Conservation (phyloP, 2,113 vertebrate genomes). For the Etheostoma spectabile region DNA sequence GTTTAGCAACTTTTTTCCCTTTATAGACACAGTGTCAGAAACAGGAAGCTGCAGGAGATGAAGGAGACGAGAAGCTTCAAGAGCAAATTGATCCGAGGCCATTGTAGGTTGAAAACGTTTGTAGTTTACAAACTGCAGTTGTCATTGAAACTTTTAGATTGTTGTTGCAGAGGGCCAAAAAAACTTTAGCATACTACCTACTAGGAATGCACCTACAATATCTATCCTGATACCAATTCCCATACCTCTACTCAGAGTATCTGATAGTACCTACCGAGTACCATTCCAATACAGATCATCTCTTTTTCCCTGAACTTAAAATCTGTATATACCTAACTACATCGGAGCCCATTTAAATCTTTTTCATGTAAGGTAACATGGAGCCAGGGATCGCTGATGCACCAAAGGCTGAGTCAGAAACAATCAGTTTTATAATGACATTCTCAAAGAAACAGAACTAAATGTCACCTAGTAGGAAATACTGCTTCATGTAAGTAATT, state of each 20-base stretch:
- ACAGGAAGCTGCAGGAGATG: conserved; percentile 17
- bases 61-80: conserved; percentile 28
- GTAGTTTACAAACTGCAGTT: background rate
- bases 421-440: background rate
- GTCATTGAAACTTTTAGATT: conserved; percentile 26
- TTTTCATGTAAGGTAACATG: background rate
- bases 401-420: background rate
- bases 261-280: background rate
- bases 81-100: conserved; percentile 39
- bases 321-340: background rate
- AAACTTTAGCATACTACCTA: background rate
- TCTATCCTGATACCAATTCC: background rate
- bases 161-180: background rate
- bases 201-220: background rate
- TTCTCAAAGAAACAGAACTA: background rate
- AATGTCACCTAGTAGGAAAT: background rate
- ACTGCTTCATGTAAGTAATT: background rate
- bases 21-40: conserved; percentile 5
- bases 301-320: background rate
- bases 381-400: no score
- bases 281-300: no score
- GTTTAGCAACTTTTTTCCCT: background rate
- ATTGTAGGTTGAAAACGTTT: conserved; percentile 9
- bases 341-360: background rate
- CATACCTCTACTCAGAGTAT: no score